These are phyloP conservation scores for Drosophila parvula DNA, from an alignment of 1,140 invertebrate genomes.

Conservation along the genomic window DNA sequence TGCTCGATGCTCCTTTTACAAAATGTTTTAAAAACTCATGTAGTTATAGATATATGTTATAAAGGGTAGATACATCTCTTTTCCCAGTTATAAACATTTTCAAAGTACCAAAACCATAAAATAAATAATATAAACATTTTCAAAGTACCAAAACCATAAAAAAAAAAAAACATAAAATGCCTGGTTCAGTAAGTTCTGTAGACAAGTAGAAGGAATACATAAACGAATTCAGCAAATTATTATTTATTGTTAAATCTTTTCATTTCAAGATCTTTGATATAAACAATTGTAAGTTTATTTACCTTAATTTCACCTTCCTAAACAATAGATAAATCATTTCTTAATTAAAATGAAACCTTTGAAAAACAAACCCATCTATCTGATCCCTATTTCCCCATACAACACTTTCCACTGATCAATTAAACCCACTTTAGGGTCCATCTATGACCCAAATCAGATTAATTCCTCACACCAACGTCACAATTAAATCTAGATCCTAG, in stretches of 20 bases:
- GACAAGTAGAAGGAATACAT: too few relatives aligned
- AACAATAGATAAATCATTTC: not conserved
- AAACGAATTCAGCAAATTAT: too few relatives aligned
- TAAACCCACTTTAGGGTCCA: not conserved
- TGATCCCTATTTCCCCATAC: not conserved
- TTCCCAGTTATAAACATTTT: not conserved
- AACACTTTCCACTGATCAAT: not conserved
- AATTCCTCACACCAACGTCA: not conserved
- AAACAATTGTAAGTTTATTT: too few relatives aligned
- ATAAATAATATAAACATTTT: too few relatives aligned
- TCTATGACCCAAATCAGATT: not conserved
- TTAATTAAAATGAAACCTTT: not conserved
- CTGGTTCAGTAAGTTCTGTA: too few relatives aligned
- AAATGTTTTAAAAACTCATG: too few relatives aligned
- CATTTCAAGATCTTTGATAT: too few relatives aligned
- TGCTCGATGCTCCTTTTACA: too few relatives aligned
- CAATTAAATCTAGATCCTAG: not conserved
- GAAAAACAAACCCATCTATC: not conserved
- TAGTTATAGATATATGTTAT: not conserved
- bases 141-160: not conserved
- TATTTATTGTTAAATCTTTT: too few relatives aligned
- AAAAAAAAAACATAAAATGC: too few relatives aligned
- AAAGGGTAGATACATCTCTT: not conserved
- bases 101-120: not conserved
- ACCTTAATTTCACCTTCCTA: not conserved